A percentile compares a stretch with the other conserved stretches of the same genome.
These are phyloP conservation scores for Pelodiscus sinensis DNA, from an alignment of 2,113 vertebrate species.

Conservation along the genomic window DNA sequence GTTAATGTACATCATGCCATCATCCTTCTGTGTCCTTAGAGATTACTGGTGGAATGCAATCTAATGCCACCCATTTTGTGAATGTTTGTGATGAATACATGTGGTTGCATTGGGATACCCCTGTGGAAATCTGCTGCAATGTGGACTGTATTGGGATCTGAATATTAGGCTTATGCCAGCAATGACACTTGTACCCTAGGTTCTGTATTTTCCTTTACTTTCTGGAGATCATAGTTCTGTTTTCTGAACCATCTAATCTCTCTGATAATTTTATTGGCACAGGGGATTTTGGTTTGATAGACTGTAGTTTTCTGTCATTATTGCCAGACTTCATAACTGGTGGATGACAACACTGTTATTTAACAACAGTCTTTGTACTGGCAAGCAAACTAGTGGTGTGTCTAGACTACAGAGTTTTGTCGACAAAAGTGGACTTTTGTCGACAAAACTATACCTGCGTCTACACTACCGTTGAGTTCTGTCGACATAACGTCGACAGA, in stretches of 20 bases:
- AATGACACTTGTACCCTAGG: background rate
- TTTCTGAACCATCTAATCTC: conserved; percentile 9
- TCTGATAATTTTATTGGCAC: background rate
- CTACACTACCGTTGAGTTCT: too few species aligned
- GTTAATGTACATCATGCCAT: background rate
- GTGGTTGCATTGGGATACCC: background rate
- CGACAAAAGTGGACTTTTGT: too few species aligned
- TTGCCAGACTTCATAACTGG: background rate
- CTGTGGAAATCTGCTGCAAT: background rate
- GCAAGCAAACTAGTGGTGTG: background rate
- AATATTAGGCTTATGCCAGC: background rate
- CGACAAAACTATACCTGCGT: too few species aligned
- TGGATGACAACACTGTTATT: background rate
- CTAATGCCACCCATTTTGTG: background rate
- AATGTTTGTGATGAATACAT: background rate
- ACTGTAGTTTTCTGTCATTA: background rate
- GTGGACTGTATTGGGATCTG: conserved; percentile 17
- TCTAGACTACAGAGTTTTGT: too few species aligned
- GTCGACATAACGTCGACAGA: too few species aligned
- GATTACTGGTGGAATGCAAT: conserved; percentile 2
- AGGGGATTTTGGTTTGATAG: fast-evolving
- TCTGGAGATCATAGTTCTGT: background rate
- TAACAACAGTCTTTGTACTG: background rate
- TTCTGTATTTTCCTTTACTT: conserved; percentile 25
- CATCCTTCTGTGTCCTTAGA: conserved; percentile 35